phyloP scores from a whole-genome alignment of 2,888 invertebrate species.

The Tenthredo distinguenda region DNA sequence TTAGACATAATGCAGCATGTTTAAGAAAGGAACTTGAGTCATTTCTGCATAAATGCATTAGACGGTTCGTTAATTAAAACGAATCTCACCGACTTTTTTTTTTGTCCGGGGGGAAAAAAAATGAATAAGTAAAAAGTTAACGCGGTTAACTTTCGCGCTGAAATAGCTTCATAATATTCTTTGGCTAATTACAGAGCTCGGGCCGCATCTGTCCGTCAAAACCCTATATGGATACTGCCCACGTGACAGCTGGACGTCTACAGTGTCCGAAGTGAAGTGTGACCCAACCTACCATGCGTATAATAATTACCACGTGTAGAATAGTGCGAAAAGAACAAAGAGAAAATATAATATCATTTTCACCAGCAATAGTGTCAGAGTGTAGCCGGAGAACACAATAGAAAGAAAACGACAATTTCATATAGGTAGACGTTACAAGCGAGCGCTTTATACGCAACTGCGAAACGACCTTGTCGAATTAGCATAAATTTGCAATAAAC shows the following conservation, averaged over 20 bases:
- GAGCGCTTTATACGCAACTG: neutral
- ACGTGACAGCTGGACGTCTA: conserved; percentile 16
- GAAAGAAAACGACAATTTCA: neutral
- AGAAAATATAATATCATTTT: neutral
- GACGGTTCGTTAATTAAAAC: neutral
- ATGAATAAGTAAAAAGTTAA: neutral
- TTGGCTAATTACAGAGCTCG: conserved; percentile 37
- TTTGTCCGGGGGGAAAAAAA: neutral
- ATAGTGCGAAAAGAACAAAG: neutral
- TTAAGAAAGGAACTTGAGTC: neutral
- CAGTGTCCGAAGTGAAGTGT: neutral
- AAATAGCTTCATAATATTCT: neutral
- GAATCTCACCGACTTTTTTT: neutral
- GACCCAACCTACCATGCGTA: conserved; percentile 2
- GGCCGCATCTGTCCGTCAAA: conserved; percentile 20
- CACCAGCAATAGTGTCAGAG: neutral
- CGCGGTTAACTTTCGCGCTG: neutral
- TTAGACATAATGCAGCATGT: neutral
- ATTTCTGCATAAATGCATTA: neutral
- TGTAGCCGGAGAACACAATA: neutral
- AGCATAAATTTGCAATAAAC: conserved; percentile 34
- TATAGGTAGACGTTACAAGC: neutral
- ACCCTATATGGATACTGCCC: neutral
- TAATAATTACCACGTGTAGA: neutral
- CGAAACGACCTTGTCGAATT: conserved; percentile 37